These are phyloP conservation scores for Sebastiscus tertius DNA, from an alignment of 2,797 vertebrate species.

Conservation along the genomic window DNA sequence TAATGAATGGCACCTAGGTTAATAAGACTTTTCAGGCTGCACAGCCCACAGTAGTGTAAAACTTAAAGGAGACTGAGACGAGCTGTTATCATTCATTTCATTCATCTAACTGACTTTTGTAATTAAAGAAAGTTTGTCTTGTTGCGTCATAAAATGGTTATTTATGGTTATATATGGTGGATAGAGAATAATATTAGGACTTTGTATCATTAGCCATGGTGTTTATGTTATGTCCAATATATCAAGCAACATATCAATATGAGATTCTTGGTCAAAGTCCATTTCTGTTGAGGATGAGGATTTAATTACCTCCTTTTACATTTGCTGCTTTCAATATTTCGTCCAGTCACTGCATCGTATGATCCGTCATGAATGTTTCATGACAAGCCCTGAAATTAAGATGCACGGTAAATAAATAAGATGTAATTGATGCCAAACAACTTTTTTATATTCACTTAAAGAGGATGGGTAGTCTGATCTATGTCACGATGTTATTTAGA, in stretches of 20 bases:
- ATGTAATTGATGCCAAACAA: slow-evolving; percentile 12
- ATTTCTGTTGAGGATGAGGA: neutral
- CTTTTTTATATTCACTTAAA: slow-evolving; percentile 25
- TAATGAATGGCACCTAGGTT: slow-evolving; percentile 81
- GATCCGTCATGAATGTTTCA: slow-evolving; percentile 13
- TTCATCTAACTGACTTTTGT: slow-evolving; percentile 38
- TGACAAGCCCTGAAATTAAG: slow-evolving; percentile 8
- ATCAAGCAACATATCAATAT: neutral
- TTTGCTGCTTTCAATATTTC: slow-evolving; percentile 23
- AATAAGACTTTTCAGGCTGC: slow-evolving; percentile 72
- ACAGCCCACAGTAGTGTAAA: slow-evolving; percentile 43
- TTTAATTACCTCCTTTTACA: slow-evolving; percentile 19
- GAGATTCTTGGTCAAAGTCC: neutral
- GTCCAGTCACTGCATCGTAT: neutral
- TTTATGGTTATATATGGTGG: neutral
- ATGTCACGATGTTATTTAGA: slow-evolving; percentile 12
- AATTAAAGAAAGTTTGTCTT: slow-evolving; percentile 47
- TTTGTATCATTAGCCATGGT: neutral
- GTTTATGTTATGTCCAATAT: neutral
- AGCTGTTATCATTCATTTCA: slow-evolving; percentile 39
- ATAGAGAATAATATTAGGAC: neutral
- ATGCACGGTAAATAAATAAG: slow-evolving; percentile 17
- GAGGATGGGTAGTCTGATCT: neutral
- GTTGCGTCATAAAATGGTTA: slow-evolving; percentile 4
- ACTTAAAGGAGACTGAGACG: slow-evolving; percentile 38